Evolutionary conservation across 2,797 vertebrate species (phyloP), one percentile per base, ranked within the genome.

Genomic region (Otus scops): DNA sequence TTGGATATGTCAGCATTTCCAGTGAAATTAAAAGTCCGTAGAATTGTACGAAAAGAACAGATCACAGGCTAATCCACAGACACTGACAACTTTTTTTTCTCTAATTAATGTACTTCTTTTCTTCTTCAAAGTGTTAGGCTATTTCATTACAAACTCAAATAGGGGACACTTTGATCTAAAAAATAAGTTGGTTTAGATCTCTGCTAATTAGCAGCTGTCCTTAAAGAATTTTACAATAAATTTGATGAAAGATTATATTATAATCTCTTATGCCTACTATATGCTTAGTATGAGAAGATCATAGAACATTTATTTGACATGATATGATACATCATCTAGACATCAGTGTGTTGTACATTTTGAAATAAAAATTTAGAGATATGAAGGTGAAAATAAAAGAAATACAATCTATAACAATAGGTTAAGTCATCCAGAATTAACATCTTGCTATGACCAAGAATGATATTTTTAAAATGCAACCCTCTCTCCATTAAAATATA

Each of bases 131-230:
- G 93, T 60, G n/a, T 60, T 76, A 19, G 63, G 38, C 74, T 89
- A 53, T 77, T 96, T 93, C 91, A 87, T 77, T 85, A 60, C 26
- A 38, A 94, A 80, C 93, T 91, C 56, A 87, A 91, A 56, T 32
- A 91, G 60, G 54, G 64, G 91, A 67, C 41, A 79, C 92, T 96
- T 94, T 96, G 93, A 95, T 96, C 88, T 95, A 28, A 85, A 89
- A 95, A 92, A 91, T 74, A 60, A 85, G 67, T 67, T 92, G 63
- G 34, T 70, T 94, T 85, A 92, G 67, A 89, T 89, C 63, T 77
- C 60, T 95, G 60, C 48, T 94, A 95, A 96, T 94, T 95, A 96
- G 80, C 84, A 96, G 77, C 90, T 96, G 81, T 87, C 86, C 92
- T 94, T 91, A 87, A 80, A 93, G 60, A 45, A 67, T 87, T 79